A percentile compares a stretch with the other conserved stretches of the same genome.
phyloP scores from a whole-genome alignment of 2,113 vertebrate genomes.

The Erpornis zantholeuca region DNA sequence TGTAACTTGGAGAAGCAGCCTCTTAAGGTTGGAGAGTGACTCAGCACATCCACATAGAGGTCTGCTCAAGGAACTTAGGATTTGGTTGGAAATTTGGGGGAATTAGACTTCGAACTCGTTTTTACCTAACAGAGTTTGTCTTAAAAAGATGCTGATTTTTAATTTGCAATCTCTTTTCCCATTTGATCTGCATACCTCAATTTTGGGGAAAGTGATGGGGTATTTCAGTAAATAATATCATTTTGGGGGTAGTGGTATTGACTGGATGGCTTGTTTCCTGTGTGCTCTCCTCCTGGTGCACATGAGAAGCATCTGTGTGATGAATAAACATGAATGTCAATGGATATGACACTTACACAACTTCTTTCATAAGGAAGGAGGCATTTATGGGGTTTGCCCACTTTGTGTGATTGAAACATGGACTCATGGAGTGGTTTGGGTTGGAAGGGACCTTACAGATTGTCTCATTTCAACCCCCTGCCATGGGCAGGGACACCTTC shows the following conservation, averaged over 20 bases:
- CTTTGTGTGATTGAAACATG: not conserved
- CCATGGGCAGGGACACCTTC: not conserved
- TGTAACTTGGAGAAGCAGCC: not conserved
- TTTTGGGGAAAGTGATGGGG: not conserved
- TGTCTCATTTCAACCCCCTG: not conserved
- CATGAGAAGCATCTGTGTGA: not conserved
- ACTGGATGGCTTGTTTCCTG: not conserved
- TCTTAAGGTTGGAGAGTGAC: constrained; percentile 30
- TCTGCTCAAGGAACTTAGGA: not conserved
- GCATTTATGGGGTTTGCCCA: not conserved
- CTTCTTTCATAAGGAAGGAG: not conserved
- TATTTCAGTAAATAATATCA: not conserved
- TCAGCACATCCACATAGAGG: constrained; percentile 40
- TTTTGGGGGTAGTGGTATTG: not conserved
- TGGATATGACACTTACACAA: not conserved
- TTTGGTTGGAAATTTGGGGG: not conserved
- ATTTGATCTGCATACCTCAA: not conserved
- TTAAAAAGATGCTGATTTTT: not conserved
- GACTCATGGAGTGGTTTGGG: not conserved
- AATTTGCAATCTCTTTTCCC: not conserved
- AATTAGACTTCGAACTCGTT: accelerated
- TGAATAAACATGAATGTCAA: not conserved
- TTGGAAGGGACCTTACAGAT: not conserved
- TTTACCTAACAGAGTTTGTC: not conserved
- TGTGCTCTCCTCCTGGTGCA: not conserved